Conservation (phyloP, 2,797 vertebrate genomes). For the Sebastes kiyomatsui region DNA sequence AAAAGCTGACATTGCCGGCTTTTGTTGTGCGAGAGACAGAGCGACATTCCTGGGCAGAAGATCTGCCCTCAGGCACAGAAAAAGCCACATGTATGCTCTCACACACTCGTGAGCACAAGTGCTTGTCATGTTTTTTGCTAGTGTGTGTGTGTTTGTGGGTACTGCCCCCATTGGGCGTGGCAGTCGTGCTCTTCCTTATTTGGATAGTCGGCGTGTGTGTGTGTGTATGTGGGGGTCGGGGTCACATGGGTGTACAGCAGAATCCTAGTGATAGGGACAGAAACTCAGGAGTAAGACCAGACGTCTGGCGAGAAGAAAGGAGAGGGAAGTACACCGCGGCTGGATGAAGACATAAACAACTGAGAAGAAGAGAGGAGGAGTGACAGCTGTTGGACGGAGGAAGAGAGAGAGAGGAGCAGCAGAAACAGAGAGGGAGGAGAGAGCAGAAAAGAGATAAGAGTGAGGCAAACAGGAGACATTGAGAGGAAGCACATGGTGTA, state of each 20-base stretch:
- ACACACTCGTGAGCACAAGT: constrained; percentile 36
- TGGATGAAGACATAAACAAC: constrained; percentile 13
- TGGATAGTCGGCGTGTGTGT: constrained; percentile 53
- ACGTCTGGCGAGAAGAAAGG: constrained; percentile 21
- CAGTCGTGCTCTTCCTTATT: constrained; percentile 76
- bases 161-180: constrained; percentile 76
- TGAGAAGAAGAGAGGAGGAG: not conserved
- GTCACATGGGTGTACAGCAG: constrained; percentile 79
- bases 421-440: constrained; percentile 2
- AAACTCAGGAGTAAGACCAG: constrained; percentile 65
- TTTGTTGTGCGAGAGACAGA: constrained; percentile 30
- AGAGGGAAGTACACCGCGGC: constrained; percentile 17
- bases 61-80: constrained; percentile 22
- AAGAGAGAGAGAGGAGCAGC: not conserved
- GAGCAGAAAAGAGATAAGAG: constrained; percentile 45
- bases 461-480: constrained; percentile 47
- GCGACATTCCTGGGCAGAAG: constrained; percentile 29
- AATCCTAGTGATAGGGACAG: constrained; percentile 69
- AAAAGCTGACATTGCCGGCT: constrained; percentile 26
- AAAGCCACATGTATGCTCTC: constrained; percentile 8
- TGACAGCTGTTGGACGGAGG: constrained; percentile 31
- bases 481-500: constrained; percentile 74
- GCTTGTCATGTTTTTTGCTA: constrained; percentile 57
- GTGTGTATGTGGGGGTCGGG: not conserved
- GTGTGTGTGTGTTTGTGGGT: constrained; percentile 41